Evolutionary conservation across 2,888 invertebrate genomes (phyloP).

Genomic region (Amphimallon solstitiale): DNA sequence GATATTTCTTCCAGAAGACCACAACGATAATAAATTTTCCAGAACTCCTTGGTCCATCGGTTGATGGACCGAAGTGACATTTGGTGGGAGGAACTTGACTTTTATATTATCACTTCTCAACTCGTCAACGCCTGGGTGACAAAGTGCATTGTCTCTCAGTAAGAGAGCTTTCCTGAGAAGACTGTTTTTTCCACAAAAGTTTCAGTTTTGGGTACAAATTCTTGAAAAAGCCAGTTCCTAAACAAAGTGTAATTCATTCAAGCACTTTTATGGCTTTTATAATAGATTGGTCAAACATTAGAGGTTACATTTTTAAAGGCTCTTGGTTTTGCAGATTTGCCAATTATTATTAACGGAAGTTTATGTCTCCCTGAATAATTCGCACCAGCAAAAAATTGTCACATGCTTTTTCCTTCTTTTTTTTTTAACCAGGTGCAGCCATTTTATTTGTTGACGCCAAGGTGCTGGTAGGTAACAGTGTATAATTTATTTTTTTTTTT

Average conservation of each 20-base stretch:
- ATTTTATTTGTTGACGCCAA: no score
- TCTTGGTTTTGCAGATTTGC: conserved; percentile 7
- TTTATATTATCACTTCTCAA: conserved; percentile 6
- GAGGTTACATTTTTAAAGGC: neutral
- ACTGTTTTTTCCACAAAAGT: neutral
- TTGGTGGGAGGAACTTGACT: neutral
- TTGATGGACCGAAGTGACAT: neutral
- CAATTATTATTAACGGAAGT: conserved; percentile 2
- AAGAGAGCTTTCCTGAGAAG: conserved; percentile 4
- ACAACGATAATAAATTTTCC: neutral
- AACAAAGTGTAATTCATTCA: no score
- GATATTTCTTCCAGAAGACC: conserved; percentile 12
- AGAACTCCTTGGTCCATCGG: neutral
- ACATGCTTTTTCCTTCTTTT: no score
- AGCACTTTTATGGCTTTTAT: no score
- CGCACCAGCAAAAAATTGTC: no score
- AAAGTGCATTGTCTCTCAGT: neutral
- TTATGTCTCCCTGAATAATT: conserved; percentile 3
- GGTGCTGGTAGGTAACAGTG: no score
- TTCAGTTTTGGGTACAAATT: conserved; percentile 4
- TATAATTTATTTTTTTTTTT: no score
- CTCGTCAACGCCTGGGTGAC: conserved; percentile 4
- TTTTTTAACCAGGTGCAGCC: no score
- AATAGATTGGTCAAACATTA: neutral
- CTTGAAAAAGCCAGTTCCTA: neutral